phyloP scores from a whole-genome alignment of 2,888 invertebrate genomes.

The Tetranychus piercei region DNA sequence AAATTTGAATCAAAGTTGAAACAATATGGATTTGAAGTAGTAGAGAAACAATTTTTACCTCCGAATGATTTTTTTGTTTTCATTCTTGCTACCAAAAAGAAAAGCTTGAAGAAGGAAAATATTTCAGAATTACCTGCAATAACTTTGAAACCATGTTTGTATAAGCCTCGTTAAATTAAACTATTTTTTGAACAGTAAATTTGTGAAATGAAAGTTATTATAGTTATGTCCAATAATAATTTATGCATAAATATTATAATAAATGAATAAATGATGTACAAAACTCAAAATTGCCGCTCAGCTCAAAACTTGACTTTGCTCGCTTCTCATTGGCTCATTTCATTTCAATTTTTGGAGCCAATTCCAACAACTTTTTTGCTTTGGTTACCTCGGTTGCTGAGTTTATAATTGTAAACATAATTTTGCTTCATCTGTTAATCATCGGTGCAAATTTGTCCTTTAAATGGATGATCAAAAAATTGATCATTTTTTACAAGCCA shows the following conservation, averaged over 20 bases:
- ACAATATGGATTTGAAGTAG: slow-evolving; percentile 14
- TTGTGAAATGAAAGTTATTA: not conserved
- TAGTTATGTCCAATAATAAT: too few relatives aligned
- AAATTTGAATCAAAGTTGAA: slow-evolving; percentile 11
- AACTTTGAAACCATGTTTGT: slow-evolving; percentile 19
- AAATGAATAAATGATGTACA: too few relatives aligned
- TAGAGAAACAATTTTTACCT: slow-evolving; percentile 5
- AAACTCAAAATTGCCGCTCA: too few relatives aligned
- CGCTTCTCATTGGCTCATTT: not conserved
- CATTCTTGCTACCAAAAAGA: slow-evolving; percentile 10
- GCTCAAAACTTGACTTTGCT: not conserved
- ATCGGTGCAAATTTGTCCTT: not conserved
- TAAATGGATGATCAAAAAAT: not conserved
- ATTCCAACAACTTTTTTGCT: not conserved
- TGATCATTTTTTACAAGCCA: not conserved
- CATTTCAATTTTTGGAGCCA: not conserved
- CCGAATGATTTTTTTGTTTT: slow-evolving; percentile 20
- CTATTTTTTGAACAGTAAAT: not conserved
- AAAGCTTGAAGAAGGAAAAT: not conserved
- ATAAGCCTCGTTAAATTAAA: slow-evolving; percentile 16
- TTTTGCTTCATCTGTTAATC: not conserved
- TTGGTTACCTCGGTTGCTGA: not conserved
- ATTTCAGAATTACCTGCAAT: slow-evolving; percentile 3
- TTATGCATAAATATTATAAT: too few relatives aligned
- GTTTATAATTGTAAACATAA: not conserved